Evolutionary conservation across 2,888 invertebrate genomes (phyloP).

Genomic region (Aromia moschata): DNA sequence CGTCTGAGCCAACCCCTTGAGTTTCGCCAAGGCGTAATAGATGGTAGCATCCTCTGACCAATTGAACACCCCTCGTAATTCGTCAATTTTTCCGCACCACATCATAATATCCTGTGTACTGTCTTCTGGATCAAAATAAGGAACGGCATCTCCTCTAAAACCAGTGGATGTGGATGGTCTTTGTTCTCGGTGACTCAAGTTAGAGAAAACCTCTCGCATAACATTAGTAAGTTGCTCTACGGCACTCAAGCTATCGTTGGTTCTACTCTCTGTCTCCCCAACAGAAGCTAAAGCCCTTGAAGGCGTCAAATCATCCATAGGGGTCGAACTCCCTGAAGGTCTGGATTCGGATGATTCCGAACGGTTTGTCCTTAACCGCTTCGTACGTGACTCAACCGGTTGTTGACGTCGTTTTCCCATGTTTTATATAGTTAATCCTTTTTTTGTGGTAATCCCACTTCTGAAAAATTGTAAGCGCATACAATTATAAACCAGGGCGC

Average conservation of each 20-base stretch:
- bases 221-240: not conserved
- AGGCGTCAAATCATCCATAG: no score
- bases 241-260: not conserved
- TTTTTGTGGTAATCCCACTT: not conserved
- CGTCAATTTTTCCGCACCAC: constrained; percentile 35
- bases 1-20: constrained; percentile 31
- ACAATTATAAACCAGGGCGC: no score
- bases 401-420: not conserved
- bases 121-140: constrained; percentile 18
- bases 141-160: constrained; percentile 26
- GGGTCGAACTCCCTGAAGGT: not conserved
- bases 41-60: constrained; percentile 36
- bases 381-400: not conserved
- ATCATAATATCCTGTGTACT: not conserved
- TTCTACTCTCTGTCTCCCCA: not conserved
- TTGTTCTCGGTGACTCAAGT: not conserved
- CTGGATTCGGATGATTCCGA: not conserved
- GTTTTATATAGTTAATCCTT: not conserved
- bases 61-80: constrained; percentile 25
- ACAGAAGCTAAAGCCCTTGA: not conserved
- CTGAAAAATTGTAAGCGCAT: not conserved
- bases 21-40: constrained; percentile 20
- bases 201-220: not conserved
- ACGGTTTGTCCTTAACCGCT: not conserved
- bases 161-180: not conserved